phyloP scores from a whole-genome alignment of 2,888 invertebrate species.

The Hetaerina titia region DNA sequence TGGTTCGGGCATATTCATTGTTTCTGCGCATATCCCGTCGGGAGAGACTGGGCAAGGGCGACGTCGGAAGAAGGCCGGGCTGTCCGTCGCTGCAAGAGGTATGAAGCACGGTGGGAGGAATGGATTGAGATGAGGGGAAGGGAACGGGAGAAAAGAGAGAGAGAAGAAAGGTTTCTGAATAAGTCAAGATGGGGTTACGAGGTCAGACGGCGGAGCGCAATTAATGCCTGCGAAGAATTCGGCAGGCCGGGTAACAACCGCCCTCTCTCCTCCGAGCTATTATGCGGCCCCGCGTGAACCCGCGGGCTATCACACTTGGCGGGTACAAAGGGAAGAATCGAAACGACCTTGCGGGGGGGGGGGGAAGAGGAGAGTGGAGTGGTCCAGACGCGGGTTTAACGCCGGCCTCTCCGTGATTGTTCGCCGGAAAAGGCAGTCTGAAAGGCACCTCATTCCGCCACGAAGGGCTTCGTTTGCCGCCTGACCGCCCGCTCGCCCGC shows the following conservation, averaged over 20 bases:
- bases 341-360: too few species aligned
- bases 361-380: neutral
- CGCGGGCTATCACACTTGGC: neutral
- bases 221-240: neutral
- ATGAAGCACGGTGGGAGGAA: neutral
- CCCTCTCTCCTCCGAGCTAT: neutral
- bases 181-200: neutral
- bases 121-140: too few species aligned
- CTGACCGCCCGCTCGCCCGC: neutral
- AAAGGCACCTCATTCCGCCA: neutral
- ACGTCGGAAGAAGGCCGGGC: too few species aligned
- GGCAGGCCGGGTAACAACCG: neutral
- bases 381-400: neutral
- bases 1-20: neutral
- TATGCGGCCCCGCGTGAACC: neutral
- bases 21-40: neutral
- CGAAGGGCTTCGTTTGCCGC: conserved; percentile 23
- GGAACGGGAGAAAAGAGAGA: neutral
- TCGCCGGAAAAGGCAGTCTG: neutral
- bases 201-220: neutral
- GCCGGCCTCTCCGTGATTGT: neutral
- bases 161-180: neutral
- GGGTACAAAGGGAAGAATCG: too few species aligned
- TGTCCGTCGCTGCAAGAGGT: neutral
- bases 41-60: neutral